Base-by-base conservation (phyloP, 2,797 vertebrate genomes). In the Channa striata region DNA sequence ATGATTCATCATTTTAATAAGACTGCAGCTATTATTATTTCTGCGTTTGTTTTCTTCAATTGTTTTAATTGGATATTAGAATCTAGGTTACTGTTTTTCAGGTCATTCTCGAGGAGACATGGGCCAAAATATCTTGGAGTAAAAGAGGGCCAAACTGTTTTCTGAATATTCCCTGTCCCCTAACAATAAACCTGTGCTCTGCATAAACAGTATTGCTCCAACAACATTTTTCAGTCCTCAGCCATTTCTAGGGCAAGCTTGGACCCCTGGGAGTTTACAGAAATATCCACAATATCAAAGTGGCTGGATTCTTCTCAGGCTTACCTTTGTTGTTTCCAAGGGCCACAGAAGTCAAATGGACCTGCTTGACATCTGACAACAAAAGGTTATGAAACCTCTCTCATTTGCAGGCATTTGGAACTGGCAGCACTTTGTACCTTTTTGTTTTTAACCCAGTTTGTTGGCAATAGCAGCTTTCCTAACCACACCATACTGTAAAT, bases 161-260 rank as follows among this genome's bases (percentile, higher is more conserved):
- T 77, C 66, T 77, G 79, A 83, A 83, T 79, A 83, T 85, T 80
- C 75, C 68, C 65, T 54, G 64, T 90, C 81, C 88, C 73, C 82
- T 77, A 72, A 87, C 86, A 81, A 78, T 81, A 88, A 91, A 87
- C 76, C 85, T 68, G 79, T 82, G 86, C 90, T 91, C 90, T 93
- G 92, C 91, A 93, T 93, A 93, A 93, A 92, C 91, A 93, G 83
- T 74, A 72, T 67, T 75, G 85, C 90, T 91, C 86, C 77, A 30
- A 83, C 86, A 91, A 90, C 85, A 89, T 92, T 92, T 92, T 90
- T 92, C 89, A 93, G 89, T 93, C 91, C 89, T 93, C 92, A 93
- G 92, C 89, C 90, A 89, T 95, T 94, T 94, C 93, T 92, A 83
- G 93, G 92, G 86, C 91, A 92, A 72, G 68, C 73, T 76, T 13